Base-by-base conservation (phyloP, 2,888 invertebrate species). In the Protonemura montana region DNA sequence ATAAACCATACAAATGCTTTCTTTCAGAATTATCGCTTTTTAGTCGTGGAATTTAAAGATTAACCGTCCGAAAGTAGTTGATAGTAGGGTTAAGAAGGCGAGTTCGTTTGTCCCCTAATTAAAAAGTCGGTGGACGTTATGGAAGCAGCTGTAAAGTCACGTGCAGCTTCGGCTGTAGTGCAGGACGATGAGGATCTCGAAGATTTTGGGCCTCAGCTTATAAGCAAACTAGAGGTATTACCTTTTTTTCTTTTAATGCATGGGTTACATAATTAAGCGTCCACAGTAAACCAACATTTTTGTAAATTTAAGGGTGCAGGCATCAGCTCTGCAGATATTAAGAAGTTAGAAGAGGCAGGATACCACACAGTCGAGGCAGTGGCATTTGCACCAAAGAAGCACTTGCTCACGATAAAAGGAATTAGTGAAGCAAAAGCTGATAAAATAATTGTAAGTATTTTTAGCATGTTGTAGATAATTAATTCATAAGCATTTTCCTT, bases 351-450 rank as follows among this genome's bases (percentile, higher is more conserved):
- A 90, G 98, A 98, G 90, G 96, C 96, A 25, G 99, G 99, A 0
- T 98, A 95, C 90, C 95, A 97, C 90, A 99, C 99, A 0, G 96
- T 99, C 0, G 99, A 99, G 90, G 94, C 99, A 0, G 94, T 99
- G 16, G 99, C 99, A 0, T 99, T 96, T 92, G 95, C 98, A 0
- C 98, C 99, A 0, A 98, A 98, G 90, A 99, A 99, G 91, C 94
- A 95, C 90, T 92, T 99, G 0, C 92, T 98, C 0, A 92, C 95
- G 6, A 96, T 98, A 80, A 98, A 98, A 92, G 99, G 99, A 0
- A 97, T 99, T 88, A 98, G 98, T 82, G 99, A 99, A 90, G 97
- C 96, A 0, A 99, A 99, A 91, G 99, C 98, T 16, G 99, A 99
- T 88, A 98, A 98, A 92, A 95, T 99, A 88, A 90, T 98, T 87